Evolutionary conservation across 1,140 invertebrate genomes (phyloP), one percentile per base, ranked within the genome.

Genomic region (Psilanteris sp.): DNA sequence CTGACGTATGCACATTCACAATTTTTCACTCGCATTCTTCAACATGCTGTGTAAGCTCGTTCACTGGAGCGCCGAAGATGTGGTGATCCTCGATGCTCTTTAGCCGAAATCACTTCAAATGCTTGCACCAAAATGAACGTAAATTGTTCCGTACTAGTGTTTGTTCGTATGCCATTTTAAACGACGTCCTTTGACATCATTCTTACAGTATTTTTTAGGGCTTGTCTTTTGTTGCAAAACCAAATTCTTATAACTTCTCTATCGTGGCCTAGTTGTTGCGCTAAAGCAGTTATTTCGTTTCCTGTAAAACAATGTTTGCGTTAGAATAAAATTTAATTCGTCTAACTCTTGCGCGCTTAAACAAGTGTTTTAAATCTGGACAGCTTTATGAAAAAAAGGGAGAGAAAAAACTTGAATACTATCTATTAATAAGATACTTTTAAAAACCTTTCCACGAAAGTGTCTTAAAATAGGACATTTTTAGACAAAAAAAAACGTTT

Each of bases 151-250:
- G 8, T 14, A 57, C 6, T 31, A 24, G 32, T 37, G 4, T 8
- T 24, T 8, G n/a, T 18, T 52, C 20, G 11, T 29, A 9, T n/a
- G 20, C 9, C 24, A n/a, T 22, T 14, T 74, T 73, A 79, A 6
- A 43, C 78, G 8, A 93, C 93, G 36, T 93, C 92, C 90, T 96
- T 96, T 39, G 94, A 94, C 94, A 96, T 95, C 94, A 95, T 95
- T 77, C 94, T 90, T 29, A 95, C 96, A 5, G 96, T 97, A 87
- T 98, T 99, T 87, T 98, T 98, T 26, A 98, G 89, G 0, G 97
- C 96, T 88, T 99, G 97, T 70, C 97, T 91, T 89, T 98, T 99
- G 89, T 99, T 99, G 89, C 97, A 99, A 88, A 99, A 99, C 97
- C 97, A 99, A 88, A 99, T 98, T 86, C 97, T 91, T 81, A 99